Conservation (phyloP, 2,113 vertebrate species). For the Mobula birostris region DNA sequence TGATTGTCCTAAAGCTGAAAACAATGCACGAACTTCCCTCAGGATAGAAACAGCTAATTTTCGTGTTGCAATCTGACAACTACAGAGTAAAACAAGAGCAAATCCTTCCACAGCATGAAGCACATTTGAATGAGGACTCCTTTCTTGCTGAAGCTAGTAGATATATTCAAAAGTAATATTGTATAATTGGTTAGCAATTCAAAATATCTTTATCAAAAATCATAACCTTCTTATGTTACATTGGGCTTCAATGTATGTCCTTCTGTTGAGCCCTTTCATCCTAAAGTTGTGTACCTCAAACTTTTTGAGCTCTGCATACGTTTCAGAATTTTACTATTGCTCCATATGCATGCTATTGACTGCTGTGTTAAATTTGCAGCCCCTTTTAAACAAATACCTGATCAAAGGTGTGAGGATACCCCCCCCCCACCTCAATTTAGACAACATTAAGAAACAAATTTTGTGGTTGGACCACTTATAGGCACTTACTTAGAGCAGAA, state of each 20-base stretch:
- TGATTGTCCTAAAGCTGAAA: slow-evolving; percentile 79
- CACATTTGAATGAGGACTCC: slow-evolving; percentile 77
- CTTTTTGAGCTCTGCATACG: background rate
- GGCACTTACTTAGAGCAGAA: background rate
- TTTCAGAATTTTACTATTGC: background rate
- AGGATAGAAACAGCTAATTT: slow-evolving; percentile 89
- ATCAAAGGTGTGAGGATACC: background rate
- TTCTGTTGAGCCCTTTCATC: background rate
- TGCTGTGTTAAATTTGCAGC: background rate
- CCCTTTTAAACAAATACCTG: background rate
- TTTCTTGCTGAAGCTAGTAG: slow-evolving; percentile 63
- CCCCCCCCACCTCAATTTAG: background rate
- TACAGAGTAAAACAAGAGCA: slow-evolving; percentile 88
- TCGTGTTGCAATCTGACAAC: slow-evolving; percentile 86
- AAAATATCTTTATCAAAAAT: background rate
- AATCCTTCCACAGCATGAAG: slow-evolving; percentile 85
- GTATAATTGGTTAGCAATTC: background rate
- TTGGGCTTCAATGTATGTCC: background rate
- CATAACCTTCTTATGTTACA: background rate
- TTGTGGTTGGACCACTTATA: background rate
- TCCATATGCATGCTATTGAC: background rate
- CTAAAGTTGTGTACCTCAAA: background rate
- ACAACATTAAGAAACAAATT: background rate
- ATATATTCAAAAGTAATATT: slow-evolving; percentile 63
- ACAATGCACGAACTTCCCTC: slow-evolving; percentile 85